A percentile compares a stretch with the other conserved stretches of the same genome.
Conservation (phyloP, 2,888 invertebrate genomes). For the Tenthredo amoena region DNA sequence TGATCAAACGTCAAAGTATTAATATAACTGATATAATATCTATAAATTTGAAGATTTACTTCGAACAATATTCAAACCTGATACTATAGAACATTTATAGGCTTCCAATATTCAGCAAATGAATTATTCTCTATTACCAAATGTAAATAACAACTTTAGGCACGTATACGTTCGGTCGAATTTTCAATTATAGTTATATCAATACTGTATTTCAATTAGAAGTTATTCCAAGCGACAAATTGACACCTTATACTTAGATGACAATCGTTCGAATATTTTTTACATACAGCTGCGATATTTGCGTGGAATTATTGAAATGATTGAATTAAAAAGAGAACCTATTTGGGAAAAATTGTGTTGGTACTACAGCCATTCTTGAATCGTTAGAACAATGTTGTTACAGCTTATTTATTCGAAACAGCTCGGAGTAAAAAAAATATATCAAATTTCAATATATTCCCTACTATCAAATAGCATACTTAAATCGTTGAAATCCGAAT, state of each 20-base stretch:
- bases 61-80: slow-evolving; percentile 19
- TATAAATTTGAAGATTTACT: neutral
- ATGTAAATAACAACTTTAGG: slow-evolving; percentile 1
- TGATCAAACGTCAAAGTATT: slow-evolving; percentile 45
- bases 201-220: slow-evolving; percentile 2
- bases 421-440: neutral
- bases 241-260: neutral
- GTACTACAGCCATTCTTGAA: neutral
- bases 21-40: slow-evolving; percentile 30
- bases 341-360: neutral
- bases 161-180: neutral
- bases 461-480: neutral
- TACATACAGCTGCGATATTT: slow-evolving; percentile 2
- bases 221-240: slow-evolving; percentile 2
- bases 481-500: slow-evolving; percentile 25
- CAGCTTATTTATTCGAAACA: slow-evolving; percentile 7
- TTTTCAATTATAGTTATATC: neutral
- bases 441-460: slow-evolving; percentile 21
- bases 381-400: slow-evolving; percentile 23
- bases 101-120: slow-evolving; percentile 5
- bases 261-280: neutral
- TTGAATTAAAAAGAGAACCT: neutral
- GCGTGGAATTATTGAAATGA: neutral
- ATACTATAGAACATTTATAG: neutral
- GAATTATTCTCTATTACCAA: neutral